These are phyloP conservation scores for Geotrupes spiniger DNA, from an alignment of 2,888 invertebrate species.

Conservation along the genomic window DNA sequence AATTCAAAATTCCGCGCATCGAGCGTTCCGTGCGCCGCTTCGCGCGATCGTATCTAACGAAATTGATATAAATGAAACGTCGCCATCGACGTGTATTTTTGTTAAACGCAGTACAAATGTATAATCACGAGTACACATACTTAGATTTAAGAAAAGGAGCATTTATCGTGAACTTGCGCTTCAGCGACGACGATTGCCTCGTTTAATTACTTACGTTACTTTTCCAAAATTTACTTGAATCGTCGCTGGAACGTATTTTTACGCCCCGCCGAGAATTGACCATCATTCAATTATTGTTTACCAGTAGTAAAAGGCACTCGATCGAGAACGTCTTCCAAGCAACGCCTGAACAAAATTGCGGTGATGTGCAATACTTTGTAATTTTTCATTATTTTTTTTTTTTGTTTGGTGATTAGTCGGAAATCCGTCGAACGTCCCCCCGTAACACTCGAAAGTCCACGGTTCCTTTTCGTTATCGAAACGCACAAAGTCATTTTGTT, in stretches of 20 bases:
- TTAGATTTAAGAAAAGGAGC: slow-evolving; percentile 21
- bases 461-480: slow-evolving; percentile 1
- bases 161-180: slow-evolving; percentile 20
- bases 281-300: slow-evolving; percentile 17
- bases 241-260: slow-evolving; percentile 12
- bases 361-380: slow-evolving; percentile 20
- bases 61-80: slow-evolving; percentile 34
- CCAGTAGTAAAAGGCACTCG: slow-evolving; percentile 1
- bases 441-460: slow-evolving; percentile 1
- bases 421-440: slow-evolving; percentile 1
- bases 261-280: slow-evolving; percentile 15
- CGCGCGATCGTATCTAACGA: slow-evolving; percentile 27
- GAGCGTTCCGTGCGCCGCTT: slow-evolving; percentile 35
- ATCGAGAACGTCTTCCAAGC: slow-evolving; percentile 13
- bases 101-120: slow-evolving; percentile 50
- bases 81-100: slow-evolving; percentile 47
- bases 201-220: slow-evolving; percentile 7
- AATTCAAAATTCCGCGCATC: background rate
- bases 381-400: no score
- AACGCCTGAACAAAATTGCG: slow-evolving; percentile 12
- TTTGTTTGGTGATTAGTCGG: slow-evolving; percentile 6
- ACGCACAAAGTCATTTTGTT: no score
- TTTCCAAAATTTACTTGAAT: slow-evolving; percentile 5
- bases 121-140: slow-evolving; percentile 31
- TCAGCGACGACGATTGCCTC: no score